Conservation (phyloP, 2,797 vertebrate genomes). For the Pseudocheirus occidentalis region DNA sequence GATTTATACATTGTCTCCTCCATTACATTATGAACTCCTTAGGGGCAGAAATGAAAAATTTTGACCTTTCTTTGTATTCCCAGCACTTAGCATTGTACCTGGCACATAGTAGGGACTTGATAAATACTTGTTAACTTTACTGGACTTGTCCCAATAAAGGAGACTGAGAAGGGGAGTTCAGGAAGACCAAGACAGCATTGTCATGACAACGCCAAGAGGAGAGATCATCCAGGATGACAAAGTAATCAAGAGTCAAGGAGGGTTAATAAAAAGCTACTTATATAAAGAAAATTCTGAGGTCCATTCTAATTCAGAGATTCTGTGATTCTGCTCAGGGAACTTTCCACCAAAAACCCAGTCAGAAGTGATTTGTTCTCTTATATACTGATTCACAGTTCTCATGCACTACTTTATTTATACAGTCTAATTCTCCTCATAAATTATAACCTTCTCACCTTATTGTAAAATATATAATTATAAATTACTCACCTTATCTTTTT, state of each 20-base stretch:
- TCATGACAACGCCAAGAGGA: neutral
- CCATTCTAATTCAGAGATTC: neutral
- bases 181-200: neutral
- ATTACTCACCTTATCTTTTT: neutral
- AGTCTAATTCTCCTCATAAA: neutral
- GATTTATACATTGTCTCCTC: neutral
- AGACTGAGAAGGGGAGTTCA: neutral
- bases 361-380: neutral
- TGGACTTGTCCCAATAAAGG: neutral
- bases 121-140: neutral
- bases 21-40: neutral
- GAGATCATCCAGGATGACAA: neutral
- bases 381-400: neutral
- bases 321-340: neutral
- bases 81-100: neutral
- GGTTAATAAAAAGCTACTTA: neutral
- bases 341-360: neutral
- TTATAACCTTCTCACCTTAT: neutral
- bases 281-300: neutral
- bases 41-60: neutral
- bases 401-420: neutral
- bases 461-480: neutral
- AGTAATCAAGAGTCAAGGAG: neutral
- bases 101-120: neutral
- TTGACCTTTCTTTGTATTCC: neutral